Base-by-base conservation (phyloP, 2,888 invertebrate genomes). In the Amblyjoppa fuscipennis region DNA sequence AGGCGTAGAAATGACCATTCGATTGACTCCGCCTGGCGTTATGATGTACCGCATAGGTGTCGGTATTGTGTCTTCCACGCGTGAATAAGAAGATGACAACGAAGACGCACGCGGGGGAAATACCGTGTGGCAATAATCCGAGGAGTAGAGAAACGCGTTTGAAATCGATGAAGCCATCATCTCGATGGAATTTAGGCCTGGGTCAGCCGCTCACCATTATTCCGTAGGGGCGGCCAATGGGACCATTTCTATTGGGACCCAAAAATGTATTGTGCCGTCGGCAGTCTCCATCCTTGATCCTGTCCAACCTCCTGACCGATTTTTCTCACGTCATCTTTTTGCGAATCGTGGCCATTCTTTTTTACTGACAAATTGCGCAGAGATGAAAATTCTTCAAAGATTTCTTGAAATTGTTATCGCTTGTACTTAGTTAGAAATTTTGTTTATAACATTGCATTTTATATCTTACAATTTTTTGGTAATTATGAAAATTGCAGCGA, bases 131-230 rank as follows among this genome's bases (percentile, higher is more conserved):
- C 86, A 91, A 91, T 34, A 20, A 79, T 59, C 2, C 11, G 25
- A 25, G 59, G 11, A 61, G 49, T 20, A 59, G 41, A 53, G 66
- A 41, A 75, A 59, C 34, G 75, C 20, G 66, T 28, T 88, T 89
- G 88, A 20, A 78, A 74, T 85, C 34, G 81, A 85, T 91, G 88
- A 90, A 79, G 87, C 81, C 88, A 90, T 74, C 85, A 90, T 71
- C 85, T 64, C 77, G 61, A 20, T 83, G 82, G 90, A 89, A 91
- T 91, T 87, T 90, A 89, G 91, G 90, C 89, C 91, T 90, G 88
- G 91, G 90, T 89, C 90, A 90, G 70, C 13, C 45, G 9, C 59
- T 25, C 78, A 83, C 45, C 78, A 56, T 77, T 84, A 41, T 61
- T 76, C 25, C 25, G 49, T 66, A 41, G 61, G 34, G 20, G 49